phyloP scores from a whole-genome alignment of 1,140 invertebrate species.

The Rhagoletis zephyria region DNA sequence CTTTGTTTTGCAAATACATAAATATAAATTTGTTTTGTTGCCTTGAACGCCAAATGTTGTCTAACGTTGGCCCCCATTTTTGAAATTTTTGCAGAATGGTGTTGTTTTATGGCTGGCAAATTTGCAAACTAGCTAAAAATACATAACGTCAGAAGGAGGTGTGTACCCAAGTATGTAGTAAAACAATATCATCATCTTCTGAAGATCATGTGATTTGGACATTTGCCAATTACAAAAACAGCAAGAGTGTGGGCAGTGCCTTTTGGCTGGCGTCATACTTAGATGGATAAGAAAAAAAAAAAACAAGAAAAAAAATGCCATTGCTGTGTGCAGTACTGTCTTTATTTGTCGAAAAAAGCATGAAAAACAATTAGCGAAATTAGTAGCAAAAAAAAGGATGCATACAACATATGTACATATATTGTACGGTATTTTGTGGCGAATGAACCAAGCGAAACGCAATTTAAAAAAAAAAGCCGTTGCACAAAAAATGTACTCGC shows the following conservation, averaged over 20 bases:
- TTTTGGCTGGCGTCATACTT: constrained; percentile 11
- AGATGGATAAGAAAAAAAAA: neutral
- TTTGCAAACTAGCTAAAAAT: constrained; percentile 34
- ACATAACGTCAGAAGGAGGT: constrained; percentile 42
- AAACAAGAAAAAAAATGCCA: neutral
- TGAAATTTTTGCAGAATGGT: neutral
- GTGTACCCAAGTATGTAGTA: neutral
- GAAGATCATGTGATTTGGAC: constrained; percentile 31
- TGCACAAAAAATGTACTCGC: no score
- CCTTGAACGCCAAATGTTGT: constrained; percentile 20
- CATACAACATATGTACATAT: neutral
- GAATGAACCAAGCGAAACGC: neutral
- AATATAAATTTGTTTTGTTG: neutral
- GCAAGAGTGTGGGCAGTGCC: constrained; percentile 8
- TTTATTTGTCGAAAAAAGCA: no score
- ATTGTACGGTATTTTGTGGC: constrained; percentile 12
- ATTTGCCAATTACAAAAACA: constrained; percentile 17
- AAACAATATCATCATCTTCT: constrained; percentile 33
- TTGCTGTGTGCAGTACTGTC: neutral
- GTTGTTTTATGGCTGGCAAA: neutral
- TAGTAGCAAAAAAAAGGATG: neutral
- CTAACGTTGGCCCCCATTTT: constrained; percentile 25
- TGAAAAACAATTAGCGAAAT: constrained; percentile 12
- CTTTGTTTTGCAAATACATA: constrained; percentile 42
- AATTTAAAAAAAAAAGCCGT: neutral